These are phyloP conservation scores for Rhinogobio ventralis DNA, from an alignment of 2,797 vertebrate species.

Conservation along the genomic window DNA sequence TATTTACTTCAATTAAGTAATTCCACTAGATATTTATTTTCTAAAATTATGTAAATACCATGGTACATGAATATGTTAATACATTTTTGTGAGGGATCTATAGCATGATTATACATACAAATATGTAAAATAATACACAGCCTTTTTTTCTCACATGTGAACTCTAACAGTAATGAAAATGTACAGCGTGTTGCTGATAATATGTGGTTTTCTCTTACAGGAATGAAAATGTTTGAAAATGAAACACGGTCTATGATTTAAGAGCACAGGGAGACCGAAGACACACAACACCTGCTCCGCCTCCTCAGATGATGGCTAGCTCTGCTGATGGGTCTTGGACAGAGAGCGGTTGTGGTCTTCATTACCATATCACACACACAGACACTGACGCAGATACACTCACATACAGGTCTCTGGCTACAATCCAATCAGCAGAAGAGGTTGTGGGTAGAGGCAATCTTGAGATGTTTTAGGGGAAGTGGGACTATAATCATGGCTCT, in stretches of 20 bases:
- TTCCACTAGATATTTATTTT: not conserved
- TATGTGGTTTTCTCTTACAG: not conserved
- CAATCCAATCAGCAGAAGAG: slow-evolving; percentile 47
- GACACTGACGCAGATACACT: slow-evolving; percentile 6
- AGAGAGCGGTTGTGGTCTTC: slow-evolving; percentile 40
- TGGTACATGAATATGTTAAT: not conserved
- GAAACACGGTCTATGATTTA: slow-evolving; percentile 25
- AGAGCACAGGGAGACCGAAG: slow-evolving; percentile 23
- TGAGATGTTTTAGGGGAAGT: slow-evolving; percentile 38
- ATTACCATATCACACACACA: slow-evolving; percentile 41
- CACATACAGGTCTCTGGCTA: slow-evolving; percentile 12
- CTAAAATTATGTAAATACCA: not conserved
- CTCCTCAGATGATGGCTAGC: slow-evolving; percentile 31
- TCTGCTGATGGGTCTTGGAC: slow-evolving; percentile 28
- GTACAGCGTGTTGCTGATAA: not conserved
- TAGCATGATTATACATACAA: not conserved
- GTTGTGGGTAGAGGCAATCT: slow-evolving; percentile 25
- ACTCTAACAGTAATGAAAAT: not conserved
- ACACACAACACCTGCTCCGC: slow-evolving; percentile 42
- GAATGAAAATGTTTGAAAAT: slow-evolving; percentile 27
- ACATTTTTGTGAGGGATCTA: not conserved
- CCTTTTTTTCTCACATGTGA: not conserved
- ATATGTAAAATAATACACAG: not conserved
- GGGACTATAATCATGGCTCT: slow-evolving; percentile 9
- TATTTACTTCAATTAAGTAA: not conserved